phyloP scores from a whole-genome alignment of 2,797 vertebrate genomes.

The Benthosema pterotum region DNA sequence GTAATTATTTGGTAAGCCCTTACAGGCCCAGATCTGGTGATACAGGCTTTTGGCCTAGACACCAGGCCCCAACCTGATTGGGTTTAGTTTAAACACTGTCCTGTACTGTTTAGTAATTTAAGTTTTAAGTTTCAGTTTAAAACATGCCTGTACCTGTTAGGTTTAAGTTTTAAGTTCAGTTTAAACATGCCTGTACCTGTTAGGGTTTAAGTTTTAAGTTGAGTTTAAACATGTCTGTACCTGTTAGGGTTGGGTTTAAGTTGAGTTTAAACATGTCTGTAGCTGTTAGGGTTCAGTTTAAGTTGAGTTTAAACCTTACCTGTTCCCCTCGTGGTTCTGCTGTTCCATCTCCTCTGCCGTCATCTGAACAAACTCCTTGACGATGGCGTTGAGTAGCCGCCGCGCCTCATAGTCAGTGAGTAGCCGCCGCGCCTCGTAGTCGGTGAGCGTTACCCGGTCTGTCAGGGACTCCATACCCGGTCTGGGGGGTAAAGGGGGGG shows the following conservation, averaged over 20 bases:
- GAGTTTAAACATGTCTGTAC: conserved; percentile 67
- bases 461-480: conserved; percentile 83
- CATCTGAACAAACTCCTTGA: conserved; percentile 92
- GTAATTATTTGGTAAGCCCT: too few relatives aligned
- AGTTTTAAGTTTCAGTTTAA: too few relatives aligned
- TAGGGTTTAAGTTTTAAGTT: too few relatives aligned
- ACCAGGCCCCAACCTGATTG: too few relatives aligned
- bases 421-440: conserved; percentile 89
- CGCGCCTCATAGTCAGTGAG: conserved; percentile 90
- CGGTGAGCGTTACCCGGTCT: conserved; percentile 84
- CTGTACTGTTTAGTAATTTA: too few relatives aligned
- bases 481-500: conserved; percentile 71
- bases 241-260: conserved; percentile 71
- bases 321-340: conserved; percentile 80
- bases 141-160: conserved; percentile 83
- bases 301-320: conserved; percentile 71
- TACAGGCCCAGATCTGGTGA: too few relatives aligned
- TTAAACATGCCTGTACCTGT: too few relatives aligned
- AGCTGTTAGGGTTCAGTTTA: too few relatives aligned
- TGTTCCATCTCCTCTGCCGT: conserved; percentile 88
- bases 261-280: too few relatives aligned
- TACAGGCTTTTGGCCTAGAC: too few relatives aligned
- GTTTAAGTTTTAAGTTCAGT: too few relatives aligned
- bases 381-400: conserved; percentile 88
- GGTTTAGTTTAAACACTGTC: too few relatives aligned